Evolutionary conservation across 1,140 invertebrate genomes (phyloP).

Genomic region (Bombus sylvicola): DNA sequence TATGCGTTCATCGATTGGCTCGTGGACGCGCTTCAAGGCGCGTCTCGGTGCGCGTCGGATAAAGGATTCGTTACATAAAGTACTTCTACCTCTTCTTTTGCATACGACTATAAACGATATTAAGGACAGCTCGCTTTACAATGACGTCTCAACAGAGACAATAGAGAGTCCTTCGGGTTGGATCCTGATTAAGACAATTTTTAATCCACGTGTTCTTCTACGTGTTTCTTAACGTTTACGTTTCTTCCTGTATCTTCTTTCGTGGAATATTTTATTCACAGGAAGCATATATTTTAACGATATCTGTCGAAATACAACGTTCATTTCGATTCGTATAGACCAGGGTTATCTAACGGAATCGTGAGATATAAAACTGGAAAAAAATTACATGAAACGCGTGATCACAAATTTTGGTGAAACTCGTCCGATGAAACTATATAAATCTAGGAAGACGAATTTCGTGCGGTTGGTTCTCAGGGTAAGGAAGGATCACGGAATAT

Average conservation of each 20-base stretch:
- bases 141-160: background rate
- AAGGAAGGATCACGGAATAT: constrained; percentile 1
- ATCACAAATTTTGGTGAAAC: background rate
- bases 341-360: no score
- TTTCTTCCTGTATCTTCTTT: no score
- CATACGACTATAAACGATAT: constrained; percentile 17
- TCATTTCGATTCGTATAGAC: no score
- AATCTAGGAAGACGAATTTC: background rate
- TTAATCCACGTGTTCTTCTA: background rate
- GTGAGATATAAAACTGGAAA: no score
- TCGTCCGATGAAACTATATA: background rate
- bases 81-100: constrained; percentile 36
- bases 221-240: no score
- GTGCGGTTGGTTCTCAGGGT: no score
- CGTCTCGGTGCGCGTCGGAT: constrained; percentile 19
- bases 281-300: no score
- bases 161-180: background rate
- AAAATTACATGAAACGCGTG: accelerated
- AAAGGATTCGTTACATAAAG: constrained; percentile 64
- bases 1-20: constrained; percentile 43
- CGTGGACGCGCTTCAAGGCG: constrained; percentile 45
- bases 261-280: background rate
- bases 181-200: background rate
- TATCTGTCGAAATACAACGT: no score
- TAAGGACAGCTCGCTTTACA: background rate